Conservation (phyloP, 2,888 invertebrate species). For the Nomada hirtipes region DNA sequence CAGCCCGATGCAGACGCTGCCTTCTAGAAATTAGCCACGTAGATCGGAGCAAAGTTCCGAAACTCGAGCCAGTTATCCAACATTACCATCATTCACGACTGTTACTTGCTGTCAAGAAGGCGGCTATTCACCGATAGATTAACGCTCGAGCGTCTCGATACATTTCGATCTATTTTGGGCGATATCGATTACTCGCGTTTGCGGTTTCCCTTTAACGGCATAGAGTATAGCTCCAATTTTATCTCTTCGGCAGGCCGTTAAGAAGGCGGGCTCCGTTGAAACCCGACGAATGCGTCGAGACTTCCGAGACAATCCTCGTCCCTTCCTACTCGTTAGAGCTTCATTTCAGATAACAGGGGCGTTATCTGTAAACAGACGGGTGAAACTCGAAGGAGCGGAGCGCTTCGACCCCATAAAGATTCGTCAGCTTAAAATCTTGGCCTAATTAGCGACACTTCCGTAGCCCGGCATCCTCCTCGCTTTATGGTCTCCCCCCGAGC, state of each 20-base stretch:
- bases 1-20: conserved; percentile 26
- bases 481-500: conserved; percentile 52
- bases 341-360: conserved; percentile 33
- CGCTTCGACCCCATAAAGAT: conserved; percentile 51
- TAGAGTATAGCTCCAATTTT: neutral
- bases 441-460: conserved; percentile 65
- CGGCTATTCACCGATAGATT: conserved; percentile 33
- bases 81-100: conserved; percentile 38
- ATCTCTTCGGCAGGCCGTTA: neutral
- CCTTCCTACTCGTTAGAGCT: conserved; percentile 20
- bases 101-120: conserved; percentile 45
- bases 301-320: conserved; percentile 11
- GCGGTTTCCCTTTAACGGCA: neutral
- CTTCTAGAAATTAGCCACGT: conserved; percentile 65
- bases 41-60: conserved; percentile 56
- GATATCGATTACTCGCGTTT: conserved; percentile 11
- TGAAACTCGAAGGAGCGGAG: conserved; percentile 21
- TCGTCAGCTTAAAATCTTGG: conserved; percentile 68
- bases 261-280: neutral
- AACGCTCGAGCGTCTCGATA: conserved; percentile 34
- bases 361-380: conserved; percentile 54
- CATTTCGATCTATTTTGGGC: neutral
- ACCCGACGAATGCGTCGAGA: neutral
- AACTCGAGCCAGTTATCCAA: conserved; percentile 45
- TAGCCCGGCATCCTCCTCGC: conserved; percentile 38